Base-by-base conservation (phyloP, 2,797 vertebrate species). In the Capromys pilorides region DNA sequence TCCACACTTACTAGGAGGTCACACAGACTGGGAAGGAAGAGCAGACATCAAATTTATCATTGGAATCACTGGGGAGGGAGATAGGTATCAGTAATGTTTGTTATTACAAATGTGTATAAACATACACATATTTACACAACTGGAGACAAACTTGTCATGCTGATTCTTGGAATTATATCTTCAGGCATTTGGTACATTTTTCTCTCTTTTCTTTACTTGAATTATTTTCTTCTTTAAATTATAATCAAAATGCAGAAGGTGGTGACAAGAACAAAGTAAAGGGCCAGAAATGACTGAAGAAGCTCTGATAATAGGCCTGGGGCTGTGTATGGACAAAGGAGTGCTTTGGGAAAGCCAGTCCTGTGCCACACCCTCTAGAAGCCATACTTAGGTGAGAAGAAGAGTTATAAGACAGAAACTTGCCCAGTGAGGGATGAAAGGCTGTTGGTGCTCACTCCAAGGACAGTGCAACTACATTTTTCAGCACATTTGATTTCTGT, bases 121-220 rank as follows among this genome's bases (percentile, higher is more conserved):
- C 77, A 89, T 5, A 45, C 1, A 73, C 28, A 18, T 18, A 64
- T 10, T 66, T 22, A 69, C 13, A 67, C 7, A 57, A 45, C 9
- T 57, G 36, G 49, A 85, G 78, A 33, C 6, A 41, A 24, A 31
- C 22, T 19, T 33, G 62, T 54, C 21, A 75, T 33, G 13, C 49
- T 28, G 78, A 16, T 51, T 92, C 89, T 95, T 22, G 5, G 41
- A 89, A 39, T 84, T 11, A 87, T 13, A 73, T 28, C 5, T 86
- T 2, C 36, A 88, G 41, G 41, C 18, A 41, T n/a, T 51, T 39
- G 22, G 67, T 66, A 82, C 4, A 18, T 61, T 88, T 84, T 86
- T 86, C 41, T 33, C 77, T 86, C 69, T 87, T 95, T 96, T 94
- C 71, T 79, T 14, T 77, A 83, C 24, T 86, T 86, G 71, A 39